Base-by-base conservation (phyloP, 1,140 invertebrate genomes). In the Heliconius nattereri region DNA sequence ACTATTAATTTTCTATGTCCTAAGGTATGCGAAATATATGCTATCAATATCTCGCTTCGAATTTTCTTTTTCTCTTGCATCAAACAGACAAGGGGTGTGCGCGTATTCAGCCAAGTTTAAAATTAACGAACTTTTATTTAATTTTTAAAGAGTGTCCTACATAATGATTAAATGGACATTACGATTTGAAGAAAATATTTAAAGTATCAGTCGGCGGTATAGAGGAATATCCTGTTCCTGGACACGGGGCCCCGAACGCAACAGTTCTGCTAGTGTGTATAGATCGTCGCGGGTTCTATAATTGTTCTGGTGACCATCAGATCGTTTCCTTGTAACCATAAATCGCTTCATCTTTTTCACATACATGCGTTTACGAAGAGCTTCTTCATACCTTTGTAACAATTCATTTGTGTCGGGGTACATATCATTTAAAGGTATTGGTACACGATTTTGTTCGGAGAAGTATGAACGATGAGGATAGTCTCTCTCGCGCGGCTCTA, bases 271-370 rank as follows among this genome's bases (percentile, higher is more conserved):
- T 6, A 95, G 85, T 7, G 94, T 94, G 83, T 94, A 95, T 0
- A 95, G 89, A 82, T 95, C 94, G 76, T 95, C 94, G 29, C 93
- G 89, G 29, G 94, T 93, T 57, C 76, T 32, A 66, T 78, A 81
- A 76, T 75, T 81, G 9, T 84, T 82, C 26, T 84, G 83, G 71
- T 78, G 78, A 37, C 85, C 85, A 32, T 94, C 92, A 0, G 94
- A 94, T 16, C 94, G 92, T 84, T 95, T 95, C 80, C 93, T 88
- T 8, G 94, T 92, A 6, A 95, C 94, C 94, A 95, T 95, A 85
- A 95, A 95, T 19, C 94, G 86, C 82, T 95, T 95, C 87, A 93
- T 90, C 75, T 93, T 93, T 81, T 94, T 94, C 6, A 89, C 89
- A 77, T 94, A 94, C 82, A 94, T 92, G 81, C 93, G 90, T 83